Evolutionary conservation across 2,888 invertebrate genomes (phyloP).

Genomic region (Himalopsyche kuldschensis): DNA sequence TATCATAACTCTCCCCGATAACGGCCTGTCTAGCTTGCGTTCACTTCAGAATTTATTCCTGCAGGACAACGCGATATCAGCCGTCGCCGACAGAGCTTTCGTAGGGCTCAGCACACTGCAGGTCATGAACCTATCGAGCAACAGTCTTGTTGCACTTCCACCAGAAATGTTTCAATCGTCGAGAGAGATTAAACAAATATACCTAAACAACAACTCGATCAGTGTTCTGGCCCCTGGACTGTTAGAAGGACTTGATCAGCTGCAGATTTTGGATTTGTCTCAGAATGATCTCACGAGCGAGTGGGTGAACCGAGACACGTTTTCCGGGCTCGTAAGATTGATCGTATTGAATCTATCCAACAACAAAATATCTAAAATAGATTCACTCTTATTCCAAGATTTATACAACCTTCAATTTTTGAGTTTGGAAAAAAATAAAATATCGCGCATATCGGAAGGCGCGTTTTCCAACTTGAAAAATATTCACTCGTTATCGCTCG

Average conservation of each 20-base stretch:
- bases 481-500: constrained; percentile 73
- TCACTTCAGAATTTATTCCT: constrained; percentile 70
- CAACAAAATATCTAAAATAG: constrained; percentile 73
- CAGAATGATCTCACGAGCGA: constrained; percentile 75
- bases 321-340: constrained; percentile 72
- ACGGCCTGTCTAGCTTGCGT: constrained; percentile 70
- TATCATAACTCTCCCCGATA: constrained; percentile 70
- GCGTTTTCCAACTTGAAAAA: constrained; percentile 77
- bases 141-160: constrained; percentile 75
- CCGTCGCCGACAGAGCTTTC: constrained; percentile 74
- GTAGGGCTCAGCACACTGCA: constrained; percentile 69
- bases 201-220: constrained; percentile 76
- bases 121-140: constrained; percentile 77
- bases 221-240: constrained; percentile 75
- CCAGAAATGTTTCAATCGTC: constrained; percentile 76
- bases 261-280: constrained; percentile 74
- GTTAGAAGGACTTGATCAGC: constrained; percentile 71
- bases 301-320: constrained; percentile 77
- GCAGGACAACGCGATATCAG: constrained; percentile 75
- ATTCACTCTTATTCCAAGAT: constrained; percentile 72
- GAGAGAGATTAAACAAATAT: constrained; percentile 70
- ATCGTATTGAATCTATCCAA: constrained; percentile 74
- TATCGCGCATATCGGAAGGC: constrained; percentile 70
- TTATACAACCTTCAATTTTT: constrained; percentile 74
- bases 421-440: constrained; percentile 71